Evolutionary conservation across 2,113 vertebrate species (phyloP).

Genomic region (Ophiodon elongatus): DNA sequence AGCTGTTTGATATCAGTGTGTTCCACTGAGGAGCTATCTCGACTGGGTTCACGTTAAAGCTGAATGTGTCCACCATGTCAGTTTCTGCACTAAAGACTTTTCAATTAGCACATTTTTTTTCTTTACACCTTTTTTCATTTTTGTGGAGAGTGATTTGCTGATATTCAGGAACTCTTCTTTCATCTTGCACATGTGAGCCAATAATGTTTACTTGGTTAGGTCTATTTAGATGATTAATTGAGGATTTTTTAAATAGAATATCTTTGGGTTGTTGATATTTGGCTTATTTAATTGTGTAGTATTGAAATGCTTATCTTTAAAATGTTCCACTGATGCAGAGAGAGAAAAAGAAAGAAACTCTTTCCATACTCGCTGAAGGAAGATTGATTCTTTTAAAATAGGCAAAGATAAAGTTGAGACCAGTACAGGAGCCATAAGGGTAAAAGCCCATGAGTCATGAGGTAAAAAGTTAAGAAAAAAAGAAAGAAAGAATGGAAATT

Average conservation of each 20-base stretch:
- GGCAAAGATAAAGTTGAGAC: conserved; percentile 13
- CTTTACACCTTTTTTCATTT: neutral
- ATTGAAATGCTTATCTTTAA: conserved; percentile 5
- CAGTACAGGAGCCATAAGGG: neutral
- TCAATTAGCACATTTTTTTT: neutral
- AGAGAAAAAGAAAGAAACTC: conserved; percentile 20
- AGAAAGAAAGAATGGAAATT: conserved; percentile 31
- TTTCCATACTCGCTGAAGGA: conserved; percentile 29
- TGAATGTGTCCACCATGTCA: conserved; percentile 24
- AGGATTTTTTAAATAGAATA: neutral
- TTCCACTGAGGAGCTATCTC: conserved; percentile 8
- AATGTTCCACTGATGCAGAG: neutral
- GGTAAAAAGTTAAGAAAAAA: conserved; percentile 17
- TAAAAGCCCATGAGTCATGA: conserved; percentile 28
- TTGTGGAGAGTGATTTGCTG: neutral
- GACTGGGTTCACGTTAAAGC: neutral
- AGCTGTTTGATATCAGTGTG: conserved; percentile 50
- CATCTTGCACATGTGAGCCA: neutral
- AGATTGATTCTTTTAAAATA: conserved; percentile 38
- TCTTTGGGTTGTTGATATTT: neutral
- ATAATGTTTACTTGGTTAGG: neutral
- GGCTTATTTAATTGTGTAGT: neutral
- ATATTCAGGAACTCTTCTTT: neutral
- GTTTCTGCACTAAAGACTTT: neutral
- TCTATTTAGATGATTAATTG: neutral